Percentiles rank a stretch among this genome's conserved stretches.
phyloP scores from a whole-genome alignment of 2,888 invertebrate species.

The Masnerella sp. region DNA sequence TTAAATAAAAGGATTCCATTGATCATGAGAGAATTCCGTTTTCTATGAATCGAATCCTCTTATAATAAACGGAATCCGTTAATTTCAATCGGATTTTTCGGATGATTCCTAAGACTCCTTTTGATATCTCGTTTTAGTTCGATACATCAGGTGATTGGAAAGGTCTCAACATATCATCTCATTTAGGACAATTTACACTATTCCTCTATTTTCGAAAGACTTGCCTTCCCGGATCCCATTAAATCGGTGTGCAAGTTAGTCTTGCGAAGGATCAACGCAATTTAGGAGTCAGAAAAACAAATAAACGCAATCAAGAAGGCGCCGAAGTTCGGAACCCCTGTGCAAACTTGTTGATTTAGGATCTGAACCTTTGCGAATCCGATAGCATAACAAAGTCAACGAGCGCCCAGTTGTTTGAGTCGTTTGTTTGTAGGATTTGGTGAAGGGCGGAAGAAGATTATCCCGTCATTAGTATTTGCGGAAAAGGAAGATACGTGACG shows the following conservation, averaged over 20 bases:
- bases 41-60: too few species aligned
- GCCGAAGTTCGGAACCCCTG: constrained; percentile 4
- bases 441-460: constrained; percentile 14
- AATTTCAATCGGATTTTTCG: too few species aligned
- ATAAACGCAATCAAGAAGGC: constrained; percentile 18
- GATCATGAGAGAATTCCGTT: too few species aligned
- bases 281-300: constrained; percentile 23
- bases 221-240: constrained; percentile 3
- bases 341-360: constrained; percentile 52
- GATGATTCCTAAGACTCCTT: too few species aligned
- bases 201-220: too few species aligned
- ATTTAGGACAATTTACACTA: too few species aligned
- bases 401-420: not conserved
- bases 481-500: not conserved
- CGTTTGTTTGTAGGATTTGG: constrained; percentile 5
- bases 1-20: too few species aligned
- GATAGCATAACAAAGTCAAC: constrained; percentile 8
- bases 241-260: not conserved
- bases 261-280: not conserved
- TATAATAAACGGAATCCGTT: too few species aligned
- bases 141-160: too few species aligned
- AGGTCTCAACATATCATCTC: too few species aligned
- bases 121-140: too few species aligned
- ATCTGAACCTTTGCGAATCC: constrained; percentile 5
- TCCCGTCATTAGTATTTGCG: constrained; percentile 22